Evolutionary conservation across 1,140 invertebrate species (phyloP).

Genomic region (Pygmarrhopalites habei): DNA sequence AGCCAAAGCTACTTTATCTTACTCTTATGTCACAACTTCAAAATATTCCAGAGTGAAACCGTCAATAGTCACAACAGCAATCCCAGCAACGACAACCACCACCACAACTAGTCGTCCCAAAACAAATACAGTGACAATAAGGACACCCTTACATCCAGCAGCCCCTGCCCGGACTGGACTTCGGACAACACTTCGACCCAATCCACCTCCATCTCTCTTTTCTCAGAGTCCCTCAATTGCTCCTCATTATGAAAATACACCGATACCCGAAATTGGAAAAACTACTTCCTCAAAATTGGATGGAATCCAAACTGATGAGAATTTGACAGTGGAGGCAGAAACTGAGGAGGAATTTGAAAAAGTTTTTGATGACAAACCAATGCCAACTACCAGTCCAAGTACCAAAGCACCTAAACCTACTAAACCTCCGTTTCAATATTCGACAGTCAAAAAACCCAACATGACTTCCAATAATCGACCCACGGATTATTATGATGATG

Average conservation of each 20-base stretch:
- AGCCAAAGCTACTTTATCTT: not conserved
- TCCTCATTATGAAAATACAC: not conserved
- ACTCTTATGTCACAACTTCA: constrained; percentile 12
- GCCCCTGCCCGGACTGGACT: not conserved
- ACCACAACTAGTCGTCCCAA: constrained; percentile 2
- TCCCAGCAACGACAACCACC: not conserved
- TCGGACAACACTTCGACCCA: not conserved
- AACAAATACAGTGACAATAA: not conserved
- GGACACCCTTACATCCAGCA: not conserved
- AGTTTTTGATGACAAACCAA: not conserved
- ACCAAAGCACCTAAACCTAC: constrained; percentile 5
- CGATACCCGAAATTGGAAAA: not conserved
- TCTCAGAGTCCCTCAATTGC: not conserved
- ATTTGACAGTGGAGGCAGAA: constrained; percentile 9
- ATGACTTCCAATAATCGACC: constrained; percentile 25
- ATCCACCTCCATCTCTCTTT: not conserved
- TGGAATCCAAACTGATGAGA: constrained; percentile 27
- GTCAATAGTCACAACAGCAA: not conserved
- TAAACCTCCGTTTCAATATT: constrained; percentile 8
- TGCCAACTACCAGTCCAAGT: not conserved
- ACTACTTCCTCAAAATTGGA: not conserved
- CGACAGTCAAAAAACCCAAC: constrained; percentile 16
- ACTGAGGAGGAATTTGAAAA: constrained; percentile 18
- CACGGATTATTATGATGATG: constrained; percentile 39
- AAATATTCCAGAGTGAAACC: too few species aligned